Conservation (phyloP, 2,113 vertebrate genomes). For the Colius striatus region DNA sequence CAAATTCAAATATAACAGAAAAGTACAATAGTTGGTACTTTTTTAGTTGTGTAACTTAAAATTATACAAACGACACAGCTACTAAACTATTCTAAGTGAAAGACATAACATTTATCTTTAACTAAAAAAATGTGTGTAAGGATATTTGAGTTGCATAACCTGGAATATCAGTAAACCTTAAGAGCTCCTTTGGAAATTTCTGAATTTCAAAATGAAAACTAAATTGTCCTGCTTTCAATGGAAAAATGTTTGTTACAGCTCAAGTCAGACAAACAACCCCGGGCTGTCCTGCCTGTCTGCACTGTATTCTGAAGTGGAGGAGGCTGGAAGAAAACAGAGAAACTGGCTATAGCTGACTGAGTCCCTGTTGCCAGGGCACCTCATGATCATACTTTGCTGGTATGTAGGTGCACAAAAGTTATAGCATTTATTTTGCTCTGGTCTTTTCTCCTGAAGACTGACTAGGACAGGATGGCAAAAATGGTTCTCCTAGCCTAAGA, state of each 20-base stretch:
- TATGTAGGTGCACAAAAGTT: accelerated
- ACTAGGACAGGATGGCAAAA: not conserved
- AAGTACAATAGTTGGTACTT: slow-evolving; percentile 38
- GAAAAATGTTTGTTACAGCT: not conserved
- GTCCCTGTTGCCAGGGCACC: not conserved
- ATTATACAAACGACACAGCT: slow-evolving; percentile 46
- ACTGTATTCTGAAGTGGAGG: not conserved
- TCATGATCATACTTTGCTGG: accelerated
- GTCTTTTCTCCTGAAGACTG: not conserved
- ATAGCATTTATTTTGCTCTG: not conserved
- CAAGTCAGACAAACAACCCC: not conserved
- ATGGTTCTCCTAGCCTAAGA: not conserved
- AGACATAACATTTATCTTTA: slow-evolving; percentile 29
- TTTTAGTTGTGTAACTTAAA: slow-evolving; percentile 40
- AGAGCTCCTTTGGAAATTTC: not conserved
- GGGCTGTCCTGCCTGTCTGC: not conserved
- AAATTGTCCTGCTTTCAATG: not conserved
- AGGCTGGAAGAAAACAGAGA: not conserved
- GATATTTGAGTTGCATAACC: not conserved
- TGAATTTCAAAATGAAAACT: not conserved
- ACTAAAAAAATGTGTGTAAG: not conserved
- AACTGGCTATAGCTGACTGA: not conserved
- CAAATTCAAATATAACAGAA: slow-evolving; percentile 26
- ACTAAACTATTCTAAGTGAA: not conserved
- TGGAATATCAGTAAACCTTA: not conserved